Evolutionary conservation across 2,113 vertebrate species (phyloP).

Genomic region (Boleophthalmus pectinirostris): DNA sequence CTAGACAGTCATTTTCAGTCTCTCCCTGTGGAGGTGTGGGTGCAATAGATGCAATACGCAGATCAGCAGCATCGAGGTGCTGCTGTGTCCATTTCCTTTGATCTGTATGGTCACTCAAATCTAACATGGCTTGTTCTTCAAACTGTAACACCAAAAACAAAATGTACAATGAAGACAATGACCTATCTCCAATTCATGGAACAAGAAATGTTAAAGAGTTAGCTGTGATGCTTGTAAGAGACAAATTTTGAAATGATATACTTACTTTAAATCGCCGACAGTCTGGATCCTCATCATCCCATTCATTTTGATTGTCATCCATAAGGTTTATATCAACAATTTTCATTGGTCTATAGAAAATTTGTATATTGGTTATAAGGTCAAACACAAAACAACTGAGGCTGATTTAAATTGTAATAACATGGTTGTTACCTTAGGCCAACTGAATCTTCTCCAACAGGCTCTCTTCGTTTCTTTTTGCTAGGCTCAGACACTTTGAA

Average conservation of each 20-base stretch:
- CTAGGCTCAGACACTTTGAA: constrained; percentile 92
- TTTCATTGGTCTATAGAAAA: constrained; percentile 86
- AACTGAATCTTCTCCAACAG: constrained; percentile 93
- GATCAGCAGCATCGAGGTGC: constrained; percentile 88
- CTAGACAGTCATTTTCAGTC: constrained; percentile 92
- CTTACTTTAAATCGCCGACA: constrained; percentile 90
- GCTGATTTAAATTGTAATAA: background rate
- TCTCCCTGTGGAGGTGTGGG: constrained; percentile 96
- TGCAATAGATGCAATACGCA: constrained; percentile 90
- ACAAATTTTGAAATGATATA: background rate
- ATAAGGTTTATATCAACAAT: constrained; percentile 89
- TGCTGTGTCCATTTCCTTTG: constrained; percentile 81
- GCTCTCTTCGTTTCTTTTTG: constrained; percentile 96
- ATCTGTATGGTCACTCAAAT: constrained; percentile 86
- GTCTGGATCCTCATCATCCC: constrained; percentile 90
- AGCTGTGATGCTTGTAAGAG: background rate
- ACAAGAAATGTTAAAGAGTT: background rate
- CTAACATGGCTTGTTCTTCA: constrained; percentile 81
- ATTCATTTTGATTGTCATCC: constrained; percentile 95
- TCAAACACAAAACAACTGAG: constrained; percentile 5
- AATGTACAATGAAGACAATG: background rate
- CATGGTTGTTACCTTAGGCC: constrained; percentile 87
- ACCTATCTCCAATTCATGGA: background rate
- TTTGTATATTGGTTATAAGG: constrained; percentile 4
- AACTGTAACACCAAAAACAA: constrained; percentile 49